Conservation (phyloP, 2,113 vertebrate species). For the Malurus cyaneus region DNA sequence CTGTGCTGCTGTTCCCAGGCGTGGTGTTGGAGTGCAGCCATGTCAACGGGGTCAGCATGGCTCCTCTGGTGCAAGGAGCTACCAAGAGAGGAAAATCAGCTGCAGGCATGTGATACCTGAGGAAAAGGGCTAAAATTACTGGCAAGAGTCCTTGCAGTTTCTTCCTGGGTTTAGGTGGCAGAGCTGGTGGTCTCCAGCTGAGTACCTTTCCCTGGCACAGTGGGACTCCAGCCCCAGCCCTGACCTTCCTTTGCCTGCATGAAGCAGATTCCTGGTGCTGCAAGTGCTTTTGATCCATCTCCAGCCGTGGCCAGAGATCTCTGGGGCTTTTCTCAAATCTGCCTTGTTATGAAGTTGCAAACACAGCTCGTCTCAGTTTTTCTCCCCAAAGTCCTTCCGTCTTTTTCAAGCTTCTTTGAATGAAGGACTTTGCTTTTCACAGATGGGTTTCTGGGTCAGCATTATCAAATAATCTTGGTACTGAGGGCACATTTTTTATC, state of each 20-base stretch:
- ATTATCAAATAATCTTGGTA: not conserved
- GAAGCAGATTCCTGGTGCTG: not conserved
- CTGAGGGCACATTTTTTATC: not conserved
- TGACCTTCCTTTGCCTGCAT: accelerated
- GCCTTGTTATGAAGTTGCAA: not conserved
- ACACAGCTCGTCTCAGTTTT: not conserved
- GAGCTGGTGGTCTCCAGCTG: not conserved
- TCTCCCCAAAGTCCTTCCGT: not conserved
- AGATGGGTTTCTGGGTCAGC: constrained; percentile 2
- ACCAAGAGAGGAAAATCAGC: not conserved
- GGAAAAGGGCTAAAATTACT: not conserved
- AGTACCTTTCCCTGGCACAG: not conserved
- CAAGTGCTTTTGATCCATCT: not conserved
- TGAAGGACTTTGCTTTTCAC: not conserved
- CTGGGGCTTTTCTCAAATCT: not conserved
- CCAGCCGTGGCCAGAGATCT: not conserved
- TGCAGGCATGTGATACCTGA: accelerated
- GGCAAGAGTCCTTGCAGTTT: not conserved
- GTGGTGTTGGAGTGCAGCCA: not conserved
- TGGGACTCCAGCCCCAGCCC: not conserved
- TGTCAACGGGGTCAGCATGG: accelerated
- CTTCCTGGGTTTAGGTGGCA: not conserved
- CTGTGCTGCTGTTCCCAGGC: accelerated
- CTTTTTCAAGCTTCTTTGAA: not conserved
- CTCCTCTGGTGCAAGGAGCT: accelerated